Conservation (phyloP, 2,113 vertebrate species). For the Cebidichthys violaceus region DNA sequence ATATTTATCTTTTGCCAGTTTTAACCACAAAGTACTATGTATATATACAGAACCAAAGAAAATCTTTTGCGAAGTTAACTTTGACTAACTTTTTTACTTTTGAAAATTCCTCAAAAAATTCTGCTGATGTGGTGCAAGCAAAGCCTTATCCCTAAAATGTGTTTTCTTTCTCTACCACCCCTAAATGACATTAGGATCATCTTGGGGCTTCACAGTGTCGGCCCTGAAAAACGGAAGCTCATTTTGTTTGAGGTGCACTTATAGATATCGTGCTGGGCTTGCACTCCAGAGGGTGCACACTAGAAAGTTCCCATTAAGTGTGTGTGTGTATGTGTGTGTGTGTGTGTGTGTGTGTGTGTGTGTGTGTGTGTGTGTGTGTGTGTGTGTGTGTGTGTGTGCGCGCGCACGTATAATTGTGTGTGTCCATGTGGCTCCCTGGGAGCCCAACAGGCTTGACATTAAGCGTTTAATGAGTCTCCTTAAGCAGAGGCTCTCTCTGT, state of each 20-base stretch:
- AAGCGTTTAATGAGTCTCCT: conserved; percentile 53
- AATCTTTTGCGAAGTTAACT: not conserved
- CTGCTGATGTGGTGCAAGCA: not conserved
- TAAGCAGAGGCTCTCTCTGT: conserved; percentile 37
- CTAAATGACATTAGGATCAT: conserved; percentile 19
- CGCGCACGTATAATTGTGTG: not conserved
- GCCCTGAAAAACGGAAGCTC: conserved; percentile 38
- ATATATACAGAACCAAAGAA: not conserved
- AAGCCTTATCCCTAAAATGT: conserved; percentile 3
- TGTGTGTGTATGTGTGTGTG: conserved; percentile 22
- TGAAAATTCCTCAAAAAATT: not conserved
- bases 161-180: not conserved
- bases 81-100: not conserved
- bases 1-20: not conserved
- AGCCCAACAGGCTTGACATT: conserved; percentile 31
- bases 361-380: too few species aligned
- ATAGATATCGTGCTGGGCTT: conserved; percentile 31
- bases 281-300: conserved; percentile 12
- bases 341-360: conserved; percentile 15
- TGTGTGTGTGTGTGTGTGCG: not conserved
- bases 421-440: not conserved
- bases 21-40: not conserved
- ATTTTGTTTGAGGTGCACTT: conserved; percentile 43
- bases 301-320: conserved; percentile 29
- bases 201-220: conserved; percentile 5